A percentile compares a stretch with the other conserved stretches of the same genome.
Evolutionary conservation across 2,888 invertebrate species (phyloP).

Genomic region (Odontocolon sp.): DNA sequence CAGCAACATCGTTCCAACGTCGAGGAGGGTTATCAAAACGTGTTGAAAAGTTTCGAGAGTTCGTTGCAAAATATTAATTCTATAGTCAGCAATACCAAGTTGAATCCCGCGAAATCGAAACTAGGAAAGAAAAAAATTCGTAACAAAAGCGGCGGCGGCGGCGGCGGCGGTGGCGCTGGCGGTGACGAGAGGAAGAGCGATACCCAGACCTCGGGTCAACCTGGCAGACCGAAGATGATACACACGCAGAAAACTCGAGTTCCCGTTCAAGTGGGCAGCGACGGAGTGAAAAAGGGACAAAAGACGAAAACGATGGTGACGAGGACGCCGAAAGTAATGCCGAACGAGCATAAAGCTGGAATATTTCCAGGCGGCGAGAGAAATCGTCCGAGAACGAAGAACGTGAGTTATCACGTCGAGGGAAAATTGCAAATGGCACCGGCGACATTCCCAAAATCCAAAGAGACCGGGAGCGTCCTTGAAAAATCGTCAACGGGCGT

Average conservation of each 20-base stretch:
- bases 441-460: constrained; percentile 82
- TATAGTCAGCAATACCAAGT: constrained; percentile 80
- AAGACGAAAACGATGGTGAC: constrained; percentile 84
- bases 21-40: constrained; percentile 78
- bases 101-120: constrained; percentile 74
- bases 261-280: constrained; percentile 81
- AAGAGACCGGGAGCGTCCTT: constrained; percentile 62
- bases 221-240: constrained; percentile 88
- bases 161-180: no score
- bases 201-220: constrained; percentile 78
- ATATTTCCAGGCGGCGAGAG: constrained; percentile 81
- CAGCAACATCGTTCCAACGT: constrained; percentile 73
- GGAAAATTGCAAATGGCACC: constrained; percentile 82
- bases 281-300: constrained; percentile 83
- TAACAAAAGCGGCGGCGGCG: constrained; percentile 78
- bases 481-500: background rate
- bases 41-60: constrained; percentile 78
- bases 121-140: constrained; percentile 75
- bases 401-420: constrained; percentile 84
- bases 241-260: constrained; percentile 87
- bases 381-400: constrained; percentile 84
- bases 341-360: constrained; percentile 77
- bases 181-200: constrained; percentile 71
- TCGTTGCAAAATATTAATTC: constrained; percentile 80
- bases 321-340: constrained; percentile 81